Base-by-base conservation (phyloP, 2,888 invertebrate genomes). In the Epirrita christyi region DNA sequence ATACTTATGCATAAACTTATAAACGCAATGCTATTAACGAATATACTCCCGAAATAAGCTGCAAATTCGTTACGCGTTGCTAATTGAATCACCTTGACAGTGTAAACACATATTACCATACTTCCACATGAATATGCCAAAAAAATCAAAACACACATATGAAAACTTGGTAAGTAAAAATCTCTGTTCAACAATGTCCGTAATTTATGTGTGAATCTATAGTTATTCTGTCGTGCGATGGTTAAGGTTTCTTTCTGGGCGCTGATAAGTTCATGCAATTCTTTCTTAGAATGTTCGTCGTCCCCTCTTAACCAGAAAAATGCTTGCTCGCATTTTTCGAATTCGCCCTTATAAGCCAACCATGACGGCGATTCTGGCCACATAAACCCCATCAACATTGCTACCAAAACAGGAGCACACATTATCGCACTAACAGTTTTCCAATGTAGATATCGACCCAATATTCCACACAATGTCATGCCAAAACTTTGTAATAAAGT, bases 311-410 rank as follows among this genome's bases (percentile, higher is more conserved):
- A 29, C 63, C 63, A 55, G 15, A 41, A 28, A 9, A 71, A 71
- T 0, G 61, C 49, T 11, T 47, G 36, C 27, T 64, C 63, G 21
- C 69, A 69, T 59, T 58, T 55, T 0, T 63, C 63, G 10, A 64
- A 66, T 43, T 67, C 48, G 1, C 64, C 67, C 55, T 56, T 67
- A 13, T 46, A 64, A 3, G 71, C 71, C 5, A 68, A 44, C 71
- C 68, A 71, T 1, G 61, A 52, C 7, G 71, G 71, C 6, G 71
- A 68, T 36, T 71, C 68, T 0, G 67, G 67, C 68, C 69, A 71
- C 6, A 66, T 43, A 11, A 62, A 63, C 0, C 58, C 43, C 10
- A 64, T 32, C 0, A 46, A 7, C 6, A 63, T 10, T 6, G 64
- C 64, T 5, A 65, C 0, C 0, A 59, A 7, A 13, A 55, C 41